A percentile compares a stretch with the other conserved stretches of the same genome.
phyloP scores from a whole-genome alignment of 2,888 invertebrate genomes.

The Himalopsyche tibetana region DNA sequence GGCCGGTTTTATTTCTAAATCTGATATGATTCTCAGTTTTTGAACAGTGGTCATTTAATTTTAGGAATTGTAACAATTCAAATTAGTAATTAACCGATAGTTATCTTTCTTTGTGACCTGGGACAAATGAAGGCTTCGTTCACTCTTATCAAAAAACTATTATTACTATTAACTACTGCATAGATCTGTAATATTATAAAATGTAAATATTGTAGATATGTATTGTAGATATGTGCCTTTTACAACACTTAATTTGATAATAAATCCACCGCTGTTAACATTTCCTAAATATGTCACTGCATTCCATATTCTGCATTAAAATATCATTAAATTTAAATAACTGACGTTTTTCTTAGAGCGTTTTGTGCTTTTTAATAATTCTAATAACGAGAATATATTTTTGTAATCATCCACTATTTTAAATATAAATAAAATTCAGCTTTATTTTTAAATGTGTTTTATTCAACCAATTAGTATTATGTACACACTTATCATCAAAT shows the following conservation, averaged over 20 bases:
- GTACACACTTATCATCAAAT: too few species aligned
- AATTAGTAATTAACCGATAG: too few species aligned
- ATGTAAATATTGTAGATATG: too few species aligned
- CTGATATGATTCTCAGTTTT: too few species aligned
- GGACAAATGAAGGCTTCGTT: not conserved
- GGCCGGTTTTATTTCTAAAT: too few species aligned
- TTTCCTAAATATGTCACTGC: not conserved
- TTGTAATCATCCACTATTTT: not conserved
- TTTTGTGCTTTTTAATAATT: not conserved
- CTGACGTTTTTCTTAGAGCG: not conserved
- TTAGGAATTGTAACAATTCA: too few species aligned
- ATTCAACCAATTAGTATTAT: too few species aligned
- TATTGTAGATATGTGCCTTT: too few species aligned
- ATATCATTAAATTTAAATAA: not conserved
- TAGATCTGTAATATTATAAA: too few species aligned
- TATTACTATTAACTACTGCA: not conserved
- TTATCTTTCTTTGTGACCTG: not conserved
- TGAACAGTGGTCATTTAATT: too few species aligned
- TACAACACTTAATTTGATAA: too few species aligned
- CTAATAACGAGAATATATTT: not conserved
- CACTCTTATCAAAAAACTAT: not conserved
- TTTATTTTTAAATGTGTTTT: not conserved
- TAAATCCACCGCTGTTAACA: not conserved
- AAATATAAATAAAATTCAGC: slow-evolving; percentile 9
- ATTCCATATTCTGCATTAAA: not conserved